Evolutionary conservation across 2,113 vertebrate genomes (phyloP), one percentile per base, ranked within the genome.

Genomic region (Podarcis raffonei): DNA sequence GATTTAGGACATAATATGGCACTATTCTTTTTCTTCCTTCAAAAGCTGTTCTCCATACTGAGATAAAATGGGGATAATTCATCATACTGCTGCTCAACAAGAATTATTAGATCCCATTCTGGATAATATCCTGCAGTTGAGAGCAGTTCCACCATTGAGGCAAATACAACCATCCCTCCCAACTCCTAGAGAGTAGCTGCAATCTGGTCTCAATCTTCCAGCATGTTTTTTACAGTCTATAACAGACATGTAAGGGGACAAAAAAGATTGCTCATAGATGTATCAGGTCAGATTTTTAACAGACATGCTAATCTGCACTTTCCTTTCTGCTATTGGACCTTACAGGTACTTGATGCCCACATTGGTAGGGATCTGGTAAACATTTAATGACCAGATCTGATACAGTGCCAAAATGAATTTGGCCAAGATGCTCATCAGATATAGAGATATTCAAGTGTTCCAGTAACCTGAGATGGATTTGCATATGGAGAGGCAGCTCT

Each of bases 41-140:
- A 71, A 88, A 62, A 83, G 65, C 76, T 92, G 7, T 6, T 37
- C 3, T 87, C 65, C n/a, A 76, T 53, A 81, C 4, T 18, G 72
- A 81, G 92, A 90, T 93, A 89, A 92, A 88, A 75, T 65, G 65
- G 53, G 37, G 25, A 42, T 87, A 85, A 90, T 88, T 88, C 87
- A 90, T 89, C 77, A n/a, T 32, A 69, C 84, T 13, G 27, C 22
- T 65, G 30, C 3, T 83, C 48, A 83, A 53, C 39, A 77, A 37
- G 66, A 80, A 88, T 83, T 62, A 30, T 53, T 76, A 76, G 87
- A 83, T 76, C 23, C 39, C 48, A 30, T 42, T 77, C 72, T 53
- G 59, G 39, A 83, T 83, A 83, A 68, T 66, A 68, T 30, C 15
- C 81, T 77, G 53, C 23, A 37, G 71, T 22, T 32, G 35, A 69